Evolutionary conservation across 2,888 invertebrate species (phyloP), one percentile per base, ranked within the genome.

Genomic region (Ormyrus rosae): DNA sequence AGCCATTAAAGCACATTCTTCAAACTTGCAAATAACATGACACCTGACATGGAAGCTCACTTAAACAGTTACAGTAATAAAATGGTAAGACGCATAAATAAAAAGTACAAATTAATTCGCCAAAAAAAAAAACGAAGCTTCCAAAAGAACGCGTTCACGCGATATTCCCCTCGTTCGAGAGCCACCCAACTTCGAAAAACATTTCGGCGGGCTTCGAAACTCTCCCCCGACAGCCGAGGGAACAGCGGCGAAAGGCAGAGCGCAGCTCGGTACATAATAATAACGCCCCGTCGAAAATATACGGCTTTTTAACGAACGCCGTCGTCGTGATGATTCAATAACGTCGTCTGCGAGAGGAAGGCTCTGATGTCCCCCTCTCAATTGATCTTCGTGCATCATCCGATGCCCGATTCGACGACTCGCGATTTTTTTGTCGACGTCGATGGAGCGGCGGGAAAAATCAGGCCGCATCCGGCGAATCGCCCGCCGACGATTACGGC

Each of bases 1-100:
- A 34, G 61, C 34, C 55, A 77, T 77, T 48, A 55, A 55, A 55
- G 48, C 34, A 10, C 69, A 76, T 69, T 68, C 64, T 75, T 75
- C 19, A 58, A 65, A 11, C 51, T 5, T 46, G 53, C 61, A 75
- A 75, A 75, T 67, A 58, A 75, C 56, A 58, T 7, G 60, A n/a
- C 6, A n/a, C 50, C 60, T n/a, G 48, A 60, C 65, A 50, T 11
- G 34, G 8, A 60, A 74, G 64, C 69, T 69, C 48, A n/a, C 61
- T 61, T 19, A 10, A 45, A 55, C 55, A 68, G n/a, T 51, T 68
- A 45, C 68, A 55, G 3, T 45, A 55, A 68, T 55, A 34, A 55
- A 68, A 45, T 45, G 55, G 68, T 68, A 68, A 55, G n/a, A 10
- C 68, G 45, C 11, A 6, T 34, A 34, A 34, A 53, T n/a, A 45